Evolutionary conservation across 2,888 invertebrate species (phyloP).

Genomic region (Oligia strigilis): DNA sequence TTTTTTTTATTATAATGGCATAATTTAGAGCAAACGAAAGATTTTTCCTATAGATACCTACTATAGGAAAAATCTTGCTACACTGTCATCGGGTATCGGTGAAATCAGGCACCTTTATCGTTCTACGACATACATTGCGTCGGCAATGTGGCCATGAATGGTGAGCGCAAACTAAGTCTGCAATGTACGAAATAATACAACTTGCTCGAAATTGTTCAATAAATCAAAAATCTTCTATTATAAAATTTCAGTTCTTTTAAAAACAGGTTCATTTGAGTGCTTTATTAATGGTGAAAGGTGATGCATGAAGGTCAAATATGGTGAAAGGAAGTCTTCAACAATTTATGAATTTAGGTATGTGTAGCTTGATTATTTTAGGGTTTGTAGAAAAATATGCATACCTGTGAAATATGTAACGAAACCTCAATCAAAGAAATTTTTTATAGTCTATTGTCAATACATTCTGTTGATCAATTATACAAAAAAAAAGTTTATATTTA

Average conservation of each 20-base stretch:
- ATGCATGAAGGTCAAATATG: constrained; percentile 35
- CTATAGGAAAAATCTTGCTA: neutral
- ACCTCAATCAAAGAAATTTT: constrained; percentile 1
- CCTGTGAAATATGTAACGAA: neutral
- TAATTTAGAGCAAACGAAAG: neutral
- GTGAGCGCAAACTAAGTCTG: constrained; percentile 7
- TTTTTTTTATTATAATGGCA: neutral
- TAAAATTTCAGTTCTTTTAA: constrained; percentile 56
- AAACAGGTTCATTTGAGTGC: constrained; percentile 10
- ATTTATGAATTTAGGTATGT: neutral
- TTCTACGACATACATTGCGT: constrained; percentile 4
- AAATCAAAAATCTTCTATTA: constrained; percentile 43
- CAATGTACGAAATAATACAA: constrained; percentile 21
- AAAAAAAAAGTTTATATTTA: too few relatives aligned
- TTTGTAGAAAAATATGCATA: constrained; percentile 9
- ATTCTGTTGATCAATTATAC: too few relatives aligned
- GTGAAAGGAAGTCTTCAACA: neutral
- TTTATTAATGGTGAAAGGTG: constrained; percentile 5
- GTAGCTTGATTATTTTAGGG: neutral
- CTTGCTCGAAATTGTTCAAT: constrained; percentile 17
- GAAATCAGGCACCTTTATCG: constrained; percentile 38
- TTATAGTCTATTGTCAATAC: neutral
- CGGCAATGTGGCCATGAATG: neutral
- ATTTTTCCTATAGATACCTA: neutral
- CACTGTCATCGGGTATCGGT: neutral